phyloP scores from a whole-genome alignment of 2,888 invertebrate species.

The Athripsodes cinereus region DNA sequence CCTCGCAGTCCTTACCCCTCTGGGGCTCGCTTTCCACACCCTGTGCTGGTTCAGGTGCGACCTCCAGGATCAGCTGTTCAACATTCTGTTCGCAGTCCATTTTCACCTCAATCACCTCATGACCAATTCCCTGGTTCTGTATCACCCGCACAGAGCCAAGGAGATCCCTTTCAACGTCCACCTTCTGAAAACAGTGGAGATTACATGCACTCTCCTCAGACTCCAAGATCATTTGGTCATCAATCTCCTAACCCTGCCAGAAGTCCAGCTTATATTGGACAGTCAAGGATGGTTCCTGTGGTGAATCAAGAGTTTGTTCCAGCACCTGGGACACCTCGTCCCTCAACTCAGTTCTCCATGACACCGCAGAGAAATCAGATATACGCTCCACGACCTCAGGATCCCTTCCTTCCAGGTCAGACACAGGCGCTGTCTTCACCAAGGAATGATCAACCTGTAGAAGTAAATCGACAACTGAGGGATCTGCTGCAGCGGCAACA shows the following conservation, averaged over 20 bases:
- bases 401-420: constrained; percentile 20
- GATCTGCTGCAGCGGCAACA: constrained; percentile 77
- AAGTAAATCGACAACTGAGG: constrained; percentile 69
- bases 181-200: constrained; percentile 30
- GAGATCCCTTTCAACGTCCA: constrained; percentile 29
- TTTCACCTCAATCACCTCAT: constrained; percentile 39
- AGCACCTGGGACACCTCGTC: constrained; percentile 49
- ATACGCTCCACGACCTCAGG: constrained; percentile 32
- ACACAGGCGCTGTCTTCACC: constrained; percentile 18
- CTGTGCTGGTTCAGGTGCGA: constrained; percentile 14
- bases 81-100: constrained; percentile 29
- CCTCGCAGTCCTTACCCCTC: constrained; percentile 31
- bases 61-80: constrained; percentile 28
- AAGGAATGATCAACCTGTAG: constrained; percentile 33
- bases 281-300: constrained; percentile 29
- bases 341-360: constrained; percentile 39
- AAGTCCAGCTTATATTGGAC: constrained; percentile 29
- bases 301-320: constrained; percentile 37
- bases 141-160: constrained; percentile 31
- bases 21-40: constrained; percentile 28
- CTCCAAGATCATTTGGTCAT: constrained; percentile 34
- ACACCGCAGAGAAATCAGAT: constrained; percentile 31
- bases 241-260: constrained; percentile 29
- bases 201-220: constrained; percentile 37
- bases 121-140: constrained; percentile 43